A percentile compares a stretch with the other conserved stretches of the same genome.
Conservation (phyloP, 2,113 vertebrate species). For the Trematomus loennbergii region DNA sequence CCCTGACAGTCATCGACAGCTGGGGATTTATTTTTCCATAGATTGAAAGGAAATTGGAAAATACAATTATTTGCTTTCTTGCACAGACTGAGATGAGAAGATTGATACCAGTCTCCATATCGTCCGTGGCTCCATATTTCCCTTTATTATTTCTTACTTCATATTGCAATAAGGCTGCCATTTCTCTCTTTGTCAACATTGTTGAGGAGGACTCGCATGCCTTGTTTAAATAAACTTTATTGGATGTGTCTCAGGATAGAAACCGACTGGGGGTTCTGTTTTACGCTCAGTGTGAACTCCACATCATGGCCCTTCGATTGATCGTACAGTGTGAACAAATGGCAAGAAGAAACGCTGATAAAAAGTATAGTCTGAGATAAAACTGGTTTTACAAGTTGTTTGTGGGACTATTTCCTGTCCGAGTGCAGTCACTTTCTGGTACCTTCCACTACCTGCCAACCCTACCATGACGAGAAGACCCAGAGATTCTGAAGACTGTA, state of each 20-base stretch:
- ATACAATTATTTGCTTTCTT: background rate
- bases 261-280: no score
- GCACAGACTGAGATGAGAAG: background rate
- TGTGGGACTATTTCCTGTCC: background rate
- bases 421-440: background rate
- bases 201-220: background rate
- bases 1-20: background rate
- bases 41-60: background rate
- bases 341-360: no score
- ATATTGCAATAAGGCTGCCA: background rate
- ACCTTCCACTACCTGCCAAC: background rate
- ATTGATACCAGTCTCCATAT: background rate
- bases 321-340: background rate
- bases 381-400: background rate
- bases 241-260: no score
- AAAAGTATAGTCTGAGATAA: no score
- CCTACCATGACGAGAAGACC: background rate
- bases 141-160: background rate
- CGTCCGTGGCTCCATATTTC: background rate
- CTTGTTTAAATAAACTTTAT: background rate
- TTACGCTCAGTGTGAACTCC: background rate
- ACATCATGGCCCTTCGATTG: background rate
- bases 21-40: constrained; percentile 3
- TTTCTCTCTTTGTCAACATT: background rate
- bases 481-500: background rate